Conservation (phyloP, 2,888 invertebrate genomes). For the Euphydryas editha region DNA sequence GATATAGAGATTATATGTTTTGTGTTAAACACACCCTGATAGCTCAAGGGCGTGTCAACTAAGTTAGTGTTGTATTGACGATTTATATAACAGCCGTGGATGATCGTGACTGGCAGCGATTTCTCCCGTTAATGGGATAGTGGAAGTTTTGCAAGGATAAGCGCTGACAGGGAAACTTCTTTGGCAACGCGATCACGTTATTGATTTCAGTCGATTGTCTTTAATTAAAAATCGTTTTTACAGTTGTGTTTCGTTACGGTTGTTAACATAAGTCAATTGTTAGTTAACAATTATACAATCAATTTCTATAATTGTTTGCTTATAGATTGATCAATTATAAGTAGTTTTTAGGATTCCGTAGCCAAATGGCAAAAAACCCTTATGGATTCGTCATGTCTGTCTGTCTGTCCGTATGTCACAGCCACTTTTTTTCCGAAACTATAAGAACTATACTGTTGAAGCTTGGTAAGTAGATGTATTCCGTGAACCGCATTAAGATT, state of each 20-base stretch:
- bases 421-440: no score
- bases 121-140: conserved; percentile 32
- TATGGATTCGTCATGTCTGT: no score
- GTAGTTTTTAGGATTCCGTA: no score
- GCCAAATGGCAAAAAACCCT: no score
- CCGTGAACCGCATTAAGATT: no score
- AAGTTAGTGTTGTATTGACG: conserved; percentile 10
- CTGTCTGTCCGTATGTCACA: no score
- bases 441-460: no score
- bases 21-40: conserved; percentile 18
- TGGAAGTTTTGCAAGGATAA: conserved; percentile 3
- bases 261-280: not conserved
- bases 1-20: conserved; percentile 1
- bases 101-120: conserved; percentile 44
- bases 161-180: conserved; percentile 8
- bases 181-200: not conserved
- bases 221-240: not conserved
- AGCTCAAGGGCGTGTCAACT: conserved; percentile 39
- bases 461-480: no score
- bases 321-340: not conserved
- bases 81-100: conserved; percentile 33
- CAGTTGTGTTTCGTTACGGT: not conserved
- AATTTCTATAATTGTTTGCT: conserved; percentile 1
- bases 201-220: not conserved
- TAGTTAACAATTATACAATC: not conserved